Evolutionary conservation across 2,888 invertebrate genomes (phyloP), one percentile per base, ranked within the genome.

Genomic region (Amiota communis): DNA sequence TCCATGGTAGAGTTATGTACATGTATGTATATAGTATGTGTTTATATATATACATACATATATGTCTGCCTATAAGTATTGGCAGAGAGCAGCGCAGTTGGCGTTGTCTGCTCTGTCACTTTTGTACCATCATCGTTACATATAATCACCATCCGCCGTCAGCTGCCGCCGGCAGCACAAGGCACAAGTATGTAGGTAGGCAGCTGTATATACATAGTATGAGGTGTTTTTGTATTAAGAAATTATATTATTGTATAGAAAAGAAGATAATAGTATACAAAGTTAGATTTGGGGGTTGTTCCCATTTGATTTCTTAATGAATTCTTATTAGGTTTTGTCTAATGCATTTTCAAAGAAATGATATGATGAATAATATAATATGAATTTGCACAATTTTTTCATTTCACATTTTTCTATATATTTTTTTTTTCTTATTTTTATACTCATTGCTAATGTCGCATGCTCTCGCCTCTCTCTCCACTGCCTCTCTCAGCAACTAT

Each of bases 1-100:
- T 36, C 36, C 6, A 36, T 53, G 53, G 53, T n/a, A 6, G 53
- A n/a, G 12, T 53, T n/a, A 53, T 53, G n/a, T 53, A 53, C 53
- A 53, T 53, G n/a, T 3, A n/a, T 12, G 1, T 12, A 51, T 51
- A 51, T 51, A 51, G 1, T n/a, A 23, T 23, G 23, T 53, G n/a
- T 53, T 8, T 8, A 53, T 53, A 6, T 3, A 3, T 12, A n/a
- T 12, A 8, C 8, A 53, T 53, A 10, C 8, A n/a, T 53, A 53
- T 75, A 78, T 76, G 75, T 73, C 74, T 74, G 75, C 75, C 71
- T 64, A 36, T 36, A 36, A 6, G 36, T 36, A 36, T 36, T 8
- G 3, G 53, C 10, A 12, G 53, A n/a, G n/a, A 51, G 12, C 53
- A 51, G 53, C 53, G 12, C 13, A 12, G 53, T 51, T n/a, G n/a